Conservation (phyloP, 2,113 vertebrate species). For the Atlantisia rogersi region DNA sequence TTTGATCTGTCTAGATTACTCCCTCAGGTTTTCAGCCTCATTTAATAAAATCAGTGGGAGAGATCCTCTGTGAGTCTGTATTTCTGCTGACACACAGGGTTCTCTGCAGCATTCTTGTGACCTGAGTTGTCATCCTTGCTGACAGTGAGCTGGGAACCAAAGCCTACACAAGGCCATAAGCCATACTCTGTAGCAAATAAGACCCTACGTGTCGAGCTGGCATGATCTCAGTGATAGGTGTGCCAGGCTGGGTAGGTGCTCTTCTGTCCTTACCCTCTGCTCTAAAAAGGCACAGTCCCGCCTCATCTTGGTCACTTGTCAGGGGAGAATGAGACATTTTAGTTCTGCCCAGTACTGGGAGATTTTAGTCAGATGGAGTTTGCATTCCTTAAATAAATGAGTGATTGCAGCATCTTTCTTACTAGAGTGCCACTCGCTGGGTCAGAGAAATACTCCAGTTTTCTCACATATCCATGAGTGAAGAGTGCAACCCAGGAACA, state of each 20-base stretch:
- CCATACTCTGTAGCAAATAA: neutral
- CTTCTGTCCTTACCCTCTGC: neutral
- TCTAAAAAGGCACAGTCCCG: accelerated
- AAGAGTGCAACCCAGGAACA: neutral
- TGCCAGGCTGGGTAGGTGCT: neutral
- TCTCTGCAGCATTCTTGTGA: neutral
- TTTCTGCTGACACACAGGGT: neutral
- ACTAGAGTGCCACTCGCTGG: neutral
- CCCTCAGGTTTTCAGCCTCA: neutral
- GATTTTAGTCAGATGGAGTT: neutral
- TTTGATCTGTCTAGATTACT: neutral
- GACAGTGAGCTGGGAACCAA: neutral
- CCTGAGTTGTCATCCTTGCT: neutral
- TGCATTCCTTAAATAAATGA: neutral
- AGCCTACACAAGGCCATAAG: neutral
- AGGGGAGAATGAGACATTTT: neutral
- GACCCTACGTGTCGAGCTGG: neutral
- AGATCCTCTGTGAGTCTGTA: neutral
- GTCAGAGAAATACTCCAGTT: neutral
- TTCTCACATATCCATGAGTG: accelerated
- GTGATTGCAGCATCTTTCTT: neutral
- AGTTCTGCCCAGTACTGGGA: neutral
- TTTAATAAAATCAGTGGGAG: neutral
- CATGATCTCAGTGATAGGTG: accelerated
- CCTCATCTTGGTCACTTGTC: neutral